Evolutionary conservation across 2,888 invertebrate genomes (phyloP).

Genomic region (Geophilus truncorum): DNA sequence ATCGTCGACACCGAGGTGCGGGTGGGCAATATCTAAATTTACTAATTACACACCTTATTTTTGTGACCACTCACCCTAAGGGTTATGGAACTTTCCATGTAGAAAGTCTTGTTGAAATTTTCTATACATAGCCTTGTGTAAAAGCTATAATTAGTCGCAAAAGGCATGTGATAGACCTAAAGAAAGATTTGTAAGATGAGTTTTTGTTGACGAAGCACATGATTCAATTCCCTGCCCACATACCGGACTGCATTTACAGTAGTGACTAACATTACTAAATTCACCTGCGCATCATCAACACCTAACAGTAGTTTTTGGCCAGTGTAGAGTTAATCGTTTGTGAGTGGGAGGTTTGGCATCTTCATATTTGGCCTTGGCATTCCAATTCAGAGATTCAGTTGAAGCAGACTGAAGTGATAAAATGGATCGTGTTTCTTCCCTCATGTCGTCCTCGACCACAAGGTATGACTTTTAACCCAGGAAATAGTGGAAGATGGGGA

Average conservation of each 20-base stretch:
- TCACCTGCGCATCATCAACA: background rate
- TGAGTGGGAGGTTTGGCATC: background rate
- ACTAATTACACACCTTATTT: background rate
- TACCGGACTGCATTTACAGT: background rate
- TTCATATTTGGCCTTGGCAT: slow-evolving; percentile 11
- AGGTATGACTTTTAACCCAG: background rate
- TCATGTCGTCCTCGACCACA: background rate
- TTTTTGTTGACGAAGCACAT: background rate
- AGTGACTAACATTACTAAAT: background rate
- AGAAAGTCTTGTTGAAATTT: background rate
- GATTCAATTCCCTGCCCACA: background rate
- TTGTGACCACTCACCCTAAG: slow-evolving; percentile 1
- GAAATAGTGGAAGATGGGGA: background rate
- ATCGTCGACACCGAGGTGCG: background rate
- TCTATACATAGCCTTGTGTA: background rate
- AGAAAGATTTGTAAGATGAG: background rate
- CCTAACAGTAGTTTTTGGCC: background rate
- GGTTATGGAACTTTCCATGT: background rate
- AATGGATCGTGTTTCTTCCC: slow-evolving; percentile 3
- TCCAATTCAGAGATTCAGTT: background rate
- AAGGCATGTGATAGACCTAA: slow-evolving; percentile 2
- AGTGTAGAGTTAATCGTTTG: background rate
- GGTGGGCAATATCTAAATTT: background rate
- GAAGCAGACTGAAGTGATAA: background rate
- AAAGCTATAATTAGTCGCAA: background rate